These are phyloP conservation scores for Tachypleus tridentatus DNA, from an alignment of 1,140 invertebrate species.

Conservation along the genomic window DNA sequence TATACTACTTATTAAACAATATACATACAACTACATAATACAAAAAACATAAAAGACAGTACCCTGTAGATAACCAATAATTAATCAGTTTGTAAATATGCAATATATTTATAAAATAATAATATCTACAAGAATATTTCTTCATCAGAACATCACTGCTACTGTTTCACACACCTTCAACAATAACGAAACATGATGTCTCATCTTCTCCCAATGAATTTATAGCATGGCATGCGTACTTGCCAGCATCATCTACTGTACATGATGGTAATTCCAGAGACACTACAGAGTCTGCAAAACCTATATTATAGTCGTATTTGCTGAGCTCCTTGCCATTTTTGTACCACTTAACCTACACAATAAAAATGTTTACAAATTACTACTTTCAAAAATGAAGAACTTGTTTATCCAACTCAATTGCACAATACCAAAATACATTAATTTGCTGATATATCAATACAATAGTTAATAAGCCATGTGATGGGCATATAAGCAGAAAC, in stretches of 20 bases:
- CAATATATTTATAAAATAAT: too few relatives aligned
- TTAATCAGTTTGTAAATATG: too few relatives aligned
- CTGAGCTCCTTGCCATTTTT: constrained; percentile 84
- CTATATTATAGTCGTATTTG: constrained; percentile 79
- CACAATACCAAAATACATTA: too few relatives aligned
- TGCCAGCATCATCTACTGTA: constrained; percentile 85
- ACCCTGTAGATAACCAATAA: too few relatives aligned
- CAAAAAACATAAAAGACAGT: too few relatives aligned
- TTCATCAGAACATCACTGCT: neutral
- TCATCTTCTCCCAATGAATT: constrained; percentile 88
- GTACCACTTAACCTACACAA: constrained; percentile 59
- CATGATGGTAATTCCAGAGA: constrained; percentile 93
- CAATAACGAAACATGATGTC: constrained; percentile 88
- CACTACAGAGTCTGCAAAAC: constrained; percentile 81
- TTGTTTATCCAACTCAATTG: too few relatives aligned
- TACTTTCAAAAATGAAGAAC: too few relatives aligned
- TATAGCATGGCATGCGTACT: constrained; percentile 83
- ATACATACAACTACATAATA: too few relatives aligned
- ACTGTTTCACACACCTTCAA: constrained; percentile 54
- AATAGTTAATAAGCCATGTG: too few relatives aligned
- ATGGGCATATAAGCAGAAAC: too few relatives aligned
- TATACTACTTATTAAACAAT: neutral
- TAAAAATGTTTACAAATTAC: constrained; percentile 3
- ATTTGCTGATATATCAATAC: too few relatives aligned
- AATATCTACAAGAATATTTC: too few relatives aligned